A percentile compares a stretch with the other conserved stretches of the same genome.
phyloP scores from a whole-genome alignment of 2,888 invertebrate genomes.

The Xanthostigma xanthostigma region DNA sequence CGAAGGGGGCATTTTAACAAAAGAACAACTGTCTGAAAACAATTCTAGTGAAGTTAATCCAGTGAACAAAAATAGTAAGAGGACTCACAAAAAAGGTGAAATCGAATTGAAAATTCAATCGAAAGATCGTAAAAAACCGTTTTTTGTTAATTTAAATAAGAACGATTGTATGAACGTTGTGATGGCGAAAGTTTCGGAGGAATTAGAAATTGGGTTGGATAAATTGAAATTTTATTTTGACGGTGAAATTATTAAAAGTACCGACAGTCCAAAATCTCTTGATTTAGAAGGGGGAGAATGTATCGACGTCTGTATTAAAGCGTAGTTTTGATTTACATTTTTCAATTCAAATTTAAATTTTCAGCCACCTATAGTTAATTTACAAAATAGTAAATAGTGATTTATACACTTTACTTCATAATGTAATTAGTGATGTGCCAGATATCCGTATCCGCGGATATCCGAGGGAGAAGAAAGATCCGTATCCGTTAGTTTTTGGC shows the following conservation, averaged over 20 bases:
- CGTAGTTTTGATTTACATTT: too few relatives aligned
- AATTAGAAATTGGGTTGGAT: constrained; percentile 26
- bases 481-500: too few relatives aligned
- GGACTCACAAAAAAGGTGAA: too few relatives aligned
- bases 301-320: constrained; percentile 28
- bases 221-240: constrained; percentile 36
- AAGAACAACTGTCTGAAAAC: not conserved
- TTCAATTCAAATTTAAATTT: too few relatives aligned
- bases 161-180: constrained; percentile 26
- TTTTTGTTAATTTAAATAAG: constrained; percentile 21
- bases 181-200: constrained; percentile 33
- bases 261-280: constrained; percentile 27
- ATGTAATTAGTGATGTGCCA: too few relatives aligned
- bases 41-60: too few relatives aligned
- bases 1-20: constrained; percentile 7
- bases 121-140: constrained; percentile 29
- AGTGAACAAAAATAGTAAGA: too few relatives aligned
- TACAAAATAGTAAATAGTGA: too few relatives aligned
- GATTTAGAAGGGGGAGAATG: constrained; percentile 39
- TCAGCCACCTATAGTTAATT: too few relatives aligned
- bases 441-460: too few relatives aligned
- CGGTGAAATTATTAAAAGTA: constrained; percentile 32
- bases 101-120: constrained; percentile 30
- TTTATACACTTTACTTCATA: too few relatives aligned
- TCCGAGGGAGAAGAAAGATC: too few relatives aligned